A percentile compares a stretch with the other conserved stretches of the same genome.
phyloP scores from a whole-genome alignment of 2,113 vertebrate genomes.

The Mastomys natalensis region DNA sequence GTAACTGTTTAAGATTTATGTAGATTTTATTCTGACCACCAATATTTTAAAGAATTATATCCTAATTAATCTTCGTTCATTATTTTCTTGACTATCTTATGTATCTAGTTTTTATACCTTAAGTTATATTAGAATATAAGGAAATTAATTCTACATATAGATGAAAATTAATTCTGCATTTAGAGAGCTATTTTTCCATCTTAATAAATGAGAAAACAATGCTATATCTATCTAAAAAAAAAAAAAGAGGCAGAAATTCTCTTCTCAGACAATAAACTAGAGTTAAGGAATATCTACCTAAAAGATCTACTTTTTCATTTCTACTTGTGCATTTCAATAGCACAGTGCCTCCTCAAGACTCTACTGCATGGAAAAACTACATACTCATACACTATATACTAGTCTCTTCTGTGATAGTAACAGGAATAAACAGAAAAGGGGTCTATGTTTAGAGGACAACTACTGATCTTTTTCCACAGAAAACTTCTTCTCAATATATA shows the following conservation, averaged over 20 bases:
- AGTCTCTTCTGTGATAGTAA: background rate
- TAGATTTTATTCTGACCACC: background rate
- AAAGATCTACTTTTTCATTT: background rate
- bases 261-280: background rate
- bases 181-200: background rate
- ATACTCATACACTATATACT: background rate
- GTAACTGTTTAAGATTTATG: background rate
- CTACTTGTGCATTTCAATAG: background rate
- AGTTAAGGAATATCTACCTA: background rate
- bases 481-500: background rate
- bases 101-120: background rate
- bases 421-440: background rate
- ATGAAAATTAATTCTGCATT: background rate
- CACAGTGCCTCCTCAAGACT: background rate
- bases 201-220: background rate
- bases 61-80: background rate
- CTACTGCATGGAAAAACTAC: background rate
- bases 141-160: background rate
- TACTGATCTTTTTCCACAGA: background rate
- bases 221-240: background rate
- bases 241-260: background rate
- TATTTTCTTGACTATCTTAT: background rate
- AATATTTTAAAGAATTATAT: background rate
- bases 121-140: background rate
- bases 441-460: background rate